Conservation (phyloP, 2,113 vertebrate species). For the Pseudorhombus dupliciocellatus region DNA sequence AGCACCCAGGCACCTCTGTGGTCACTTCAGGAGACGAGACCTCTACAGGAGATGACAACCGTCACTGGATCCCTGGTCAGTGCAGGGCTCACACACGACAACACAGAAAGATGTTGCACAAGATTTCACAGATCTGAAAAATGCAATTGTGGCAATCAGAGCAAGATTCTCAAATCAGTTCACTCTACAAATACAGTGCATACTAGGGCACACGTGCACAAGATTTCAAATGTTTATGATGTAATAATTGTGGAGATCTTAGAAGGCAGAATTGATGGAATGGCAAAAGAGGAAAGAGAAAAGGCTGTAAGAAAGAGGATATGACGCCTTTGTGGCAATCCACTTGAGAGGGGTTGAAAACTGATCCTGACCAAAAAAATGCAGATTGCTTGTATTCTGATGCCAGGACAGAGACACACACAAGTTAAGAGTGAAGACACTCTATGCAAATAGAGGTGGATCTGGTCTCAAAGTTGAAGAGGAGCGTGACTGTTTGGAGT, state of each 20-base stretch:
- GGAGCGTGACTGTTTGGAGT: neutral
- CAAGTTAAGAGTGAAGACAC: slow-evolving; percentile 38
- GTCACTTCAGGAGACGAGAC: slow-evolving; percentile 23
- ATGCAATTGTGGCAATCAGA: neutral
- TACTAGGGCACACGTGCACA: neutral
- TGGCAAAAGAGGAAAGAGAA: slow-evolving; percentile 2
- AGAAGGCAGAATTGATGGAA: neutral
- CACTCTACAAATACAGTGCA: too few species aligned
- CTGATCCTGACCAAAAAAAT: slow-evolving; percentile 71
- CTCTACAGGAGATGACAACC: slow-evolving; percentile 36
- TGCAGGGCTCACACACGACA: slow-evolving; percentile 4
- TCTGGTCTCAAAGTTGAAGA: neutral
- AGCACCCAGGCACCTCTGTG: slow-evolving; percentile 31
- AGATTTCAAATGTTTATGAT: neutral
- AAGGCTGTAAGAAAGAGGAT: slow-evolving; percentile 66
- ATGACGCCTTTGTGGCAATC: slow-evolving; percentile 63
- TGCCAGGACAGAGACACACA: slow-evolving; percentile 44
- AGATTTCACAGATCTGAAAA: neutral
- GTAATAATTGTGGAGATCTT: neutral
- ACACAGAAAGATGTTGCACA: neutral
- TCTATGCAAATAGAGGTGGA: slow-evolving; percentile 24
- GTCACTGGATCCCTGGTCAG: slow-evolving; percentile 34
- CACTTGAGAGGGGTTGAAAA: slow-evolving; percentile 73
- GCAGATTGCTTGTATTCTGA: slow-evolving; percentile 68
- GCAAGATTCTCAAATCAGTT: neutral